Evolutionary conservation across 2,113 vertebrate species (phyloP).

Genomic region (Corvus cornix): DNA sequence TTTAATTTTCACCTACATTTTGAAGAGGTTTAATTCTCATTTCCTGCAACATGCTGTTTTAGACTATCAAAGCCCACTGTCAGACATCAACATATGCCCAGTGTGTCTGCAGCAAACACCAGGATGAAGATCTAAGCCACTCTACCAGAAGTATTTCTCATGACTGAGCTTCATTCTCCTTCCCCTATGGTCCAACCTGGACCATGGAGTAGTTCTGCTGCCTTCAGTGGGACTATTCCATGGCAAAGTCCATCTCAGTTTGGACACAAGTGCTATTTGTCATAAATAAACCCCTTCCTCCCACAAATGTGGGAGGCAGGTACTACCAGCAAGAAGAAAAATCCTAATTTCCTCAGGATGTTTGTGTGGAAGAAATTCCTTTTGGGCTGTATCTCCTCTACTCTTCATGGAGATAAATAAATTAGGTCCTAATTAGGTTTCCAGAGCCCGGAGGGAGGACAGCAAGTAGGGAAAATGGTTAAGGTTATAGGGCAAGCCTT

Average conservation of each 20-base stretch:
- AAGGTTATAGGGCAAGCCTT: neutral
- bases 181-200: neutral
- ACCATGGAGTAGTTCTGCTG: neutral
- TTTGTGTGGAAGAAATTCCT: neutral
- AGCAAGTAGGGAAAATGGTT: neutral
- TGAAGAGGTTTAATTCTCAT: slow-evolving; percentile 13
- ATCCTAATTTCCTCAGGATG: neutral
- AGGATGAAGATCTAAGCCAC: neutral
- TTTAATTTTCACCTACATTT: slow-evolving; percentile 26
- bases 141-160: neutral
- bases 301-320: neutral
- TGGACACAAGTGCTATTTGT: neutral
- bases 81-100: neutral
- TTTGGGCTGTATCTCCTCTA: neutral
- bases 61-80: neutral
- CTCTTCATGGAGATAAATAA: neutral
- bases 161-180: neutral
- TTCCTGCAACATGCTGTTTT: neutral
- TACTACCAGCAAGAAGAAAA: neutral
- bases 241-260: neutral
- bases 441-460: neutral
- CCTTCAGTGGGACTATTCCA: neutral
- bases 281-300: neutral
- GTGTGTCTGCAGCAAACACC: neutral
- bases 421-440: neutral